phyloP scores from a whole-genome alignment of 2,888 invertebrate species.

The Sinelater perroti region DNA sequence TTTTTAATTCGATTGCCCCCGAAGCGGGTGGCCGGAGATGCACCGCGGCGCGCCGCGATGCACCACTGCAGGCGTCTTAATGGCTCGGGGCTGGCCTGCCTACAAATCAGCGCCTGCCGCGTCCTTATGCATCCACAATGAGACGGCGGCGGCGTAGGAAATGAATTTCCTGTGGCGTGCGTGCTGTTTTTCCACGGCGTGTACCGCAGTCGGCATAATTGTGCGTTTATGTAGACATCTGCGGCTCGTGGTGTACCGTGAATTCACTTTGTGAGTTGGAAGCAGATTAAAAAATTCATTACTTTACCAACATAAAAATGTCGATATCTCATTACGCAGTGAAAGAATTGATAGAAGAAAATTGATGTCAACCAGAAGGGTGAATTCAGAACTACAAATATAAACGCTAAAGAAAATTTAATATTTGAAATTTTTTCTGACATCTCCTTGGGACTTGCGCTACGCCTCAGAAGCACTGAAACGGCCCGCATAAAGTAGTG shows the following conservation, averaged over 20 bases:
- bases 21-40: neutral
- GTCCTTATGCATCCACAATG: constrained; percentile 42
- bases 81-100: constrained; percentile 23
- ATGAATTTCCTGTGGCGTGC: constrained; percentile 40
- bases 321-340: too few species aligned
- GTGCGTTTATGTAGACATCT: constrained; percentile 16
- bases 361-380: too few species aligned
- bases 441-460: too few species aligned
- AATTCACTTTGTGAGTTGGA: too few species aligned
- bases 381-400: too few species aligned
- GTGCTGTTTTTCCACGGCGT: constrained; percentile 25
- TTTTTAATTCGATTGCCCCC: constrained; percentile 33
- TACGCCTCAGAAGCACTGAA: neutral
- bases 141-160: constrained; percentile 38
- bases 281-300: too few species aligned
- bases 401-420: too few species aligned
- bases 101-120: constrained; percentile 34
- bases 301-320: too few species aligned
- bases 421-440: too few species aligned
- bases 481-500: neutral
- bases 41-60: neutral
- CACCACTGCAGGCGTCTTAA: neutral
- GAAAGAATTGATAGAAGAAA: too few species aligned
- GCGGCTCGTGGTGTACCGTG: constrained; percentile 11
- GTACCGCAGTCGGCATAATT: constrained; percentile 19